Evolutionary conservation across 1,140 invertebrate species (phyloP).

Genomic region (Trissolcus basalis): DNA sequence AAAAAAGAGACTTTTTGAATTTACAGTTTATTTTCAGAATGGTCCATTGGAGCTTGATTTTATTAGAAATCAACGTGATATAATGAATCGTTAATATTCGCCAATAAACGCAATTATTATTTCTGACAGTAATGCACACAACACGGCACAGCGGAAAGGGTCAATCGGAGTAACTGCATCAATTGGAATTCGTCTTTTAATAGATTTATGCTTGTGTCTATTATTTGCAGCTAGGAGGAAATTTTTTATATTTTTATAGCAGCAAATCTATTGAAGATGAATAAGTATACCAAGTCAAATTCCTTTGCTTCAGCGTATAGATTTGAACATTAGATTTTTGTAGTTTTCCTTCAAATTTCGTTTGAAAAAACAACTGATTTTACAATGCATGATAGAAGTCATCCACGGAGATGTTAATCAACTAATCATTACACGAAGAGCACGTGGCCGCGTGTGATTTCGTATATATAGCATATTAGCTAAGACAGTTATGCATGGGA

Average conservation of each 20-base stretch:
- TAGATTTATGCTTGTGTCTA: constrained; percentile 12
- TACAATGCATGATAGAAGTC: neutral
- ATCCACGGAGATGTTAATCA: too few species aligned
- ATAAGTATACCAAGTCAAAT: too few species aligned
- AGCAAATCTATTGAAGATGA: too few species aligned
- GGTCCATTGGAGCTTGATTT: too few species aligned
- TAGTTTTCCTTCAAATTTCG: too few species aligned
- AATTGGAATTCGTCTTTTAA: constrained; percentile 38
- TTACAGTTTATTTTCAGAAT: too few species aligned
- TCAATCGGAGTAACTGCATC: constrained; percentile 30
- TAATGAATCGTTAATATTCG: constrained; percentile 18
- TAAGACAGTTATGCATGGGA: neutral
- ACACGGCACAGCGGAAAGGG: constrained; percentile 12
- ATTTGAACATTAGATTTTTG: too few species aligned
- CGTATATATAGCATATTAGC: neutral
- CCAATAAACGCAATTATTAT: constrained; percentile 29
- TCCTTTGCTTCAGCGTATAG: too few species aligned
- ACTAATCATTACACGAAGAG: neutral
- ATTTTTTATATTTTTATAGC: constrained; percentile 7
- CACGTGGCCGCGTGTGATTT: constrained; percentile 1
- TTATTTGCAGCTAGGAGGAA: neutral
- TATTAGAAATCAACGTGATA: constrained; percentile 11
- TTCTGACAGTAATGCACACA: constrained; percentile 9
- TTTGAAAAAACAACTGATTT: neutral
- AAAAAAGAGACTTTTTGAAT: too few species aligned